A percentile compares a stretch with the other conserved stretches of the same genome.
phyloP scores from a whole-genome alignment of 2,113 vertebrate genomes.

The Dissostichus mawsoni region DNA sequence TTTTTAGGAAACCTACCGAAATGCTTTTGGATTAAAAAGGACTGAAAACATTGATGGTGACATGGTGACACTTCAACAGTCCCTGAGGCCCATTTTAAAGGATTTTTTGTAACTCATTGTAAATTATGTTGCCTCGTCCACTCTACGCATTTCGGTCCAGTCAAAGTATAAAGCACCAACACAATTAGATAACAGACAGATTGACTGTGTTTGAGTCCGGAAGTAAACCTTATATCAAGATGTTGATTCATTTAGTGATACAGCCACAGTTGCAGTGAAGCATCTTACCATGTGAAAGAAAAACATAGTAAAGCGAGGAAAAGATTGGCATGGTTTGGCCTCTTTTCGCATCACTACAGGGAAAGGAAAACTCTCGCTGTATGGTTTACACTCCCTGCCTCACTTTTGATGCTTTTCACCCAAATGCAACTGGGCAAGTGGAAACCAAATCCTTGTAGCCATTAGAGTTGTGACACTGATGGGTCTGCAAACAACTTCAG shows the following conservation, averaged over 20 bases:
- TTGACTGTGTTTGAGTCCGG: neutral
- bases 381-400: slow-evolving; percentile 13
- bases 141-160: too few relatives aligned
- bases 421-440: slow-evolving; percentile 21
- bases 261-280: neutral
- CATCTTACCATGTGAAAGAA: slow-evolving; percentile 1
- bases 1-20: neutral
- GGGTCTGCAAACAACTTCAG: slow-evolving; percentile 31
- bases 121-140: too few relatives aligned
- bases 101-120: too few relatives aligned
- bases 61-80: too few relatives aligned
- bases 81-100: too few relatives aligned
- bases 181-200: neutral
- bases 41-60: neutral
- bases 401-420: slow-evolving; percentile 11
- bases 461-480: slow-evolving; percentile 46
- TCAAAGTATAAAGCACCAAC: neutral
- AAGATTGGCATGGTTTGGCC: slow-evolving; percentile 13
- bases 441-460: slow-evolving; percentile 45
- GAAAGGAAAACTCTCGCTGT: neutral
- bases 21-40: neutral
- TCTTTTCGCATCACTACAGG: slow-evolving; percentile 4
- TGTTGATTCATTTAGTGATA: neutral
- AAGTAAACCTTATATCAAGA: neutral
- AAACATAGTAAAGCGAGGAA: neutral